Percentiles rank a stretch among this genome's conserved stretches.
These are phyloP conservation scores for Leistus spinibarbis DNA, from an alignment of 2,888 invertebrate species.

Conservation along the genomic window DNA sequence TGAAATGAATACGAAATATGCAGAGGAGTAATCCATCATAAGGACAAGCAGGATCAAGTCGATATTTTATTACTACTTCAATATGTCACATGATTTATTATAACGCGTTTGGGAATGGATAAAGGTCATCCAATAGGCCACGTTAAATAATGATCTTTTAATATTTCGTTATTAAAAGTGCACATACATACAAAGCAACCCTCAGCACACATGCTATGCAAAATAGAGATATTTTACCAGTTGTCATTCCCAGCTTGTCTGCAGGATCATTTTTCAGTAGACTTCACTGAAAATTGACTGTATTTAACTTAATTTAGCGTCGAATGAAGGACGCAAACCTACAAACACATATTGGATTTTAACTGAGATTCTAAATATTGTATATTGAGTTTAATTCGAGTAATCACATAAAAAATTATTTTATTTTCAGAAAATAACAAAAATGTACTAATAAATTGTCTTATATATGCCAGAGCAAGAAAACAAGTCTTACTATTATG, in stretches of 20 bases:
- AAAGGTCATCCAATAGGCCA: conserved; percentile 17
- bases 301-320: neutral
- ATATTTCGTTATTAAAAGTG: conserved; percentile 33
- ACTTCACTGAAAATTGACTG: neutral
- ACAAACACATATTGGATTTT: neutral
- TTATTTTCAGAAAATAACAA: no score
- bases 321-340: neutral
- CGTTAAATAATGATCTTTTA: conserved; percentile 25
- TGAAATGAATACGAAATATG: conserved; percentile 24
- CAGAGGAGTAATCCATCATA: conserved; percentile 21
- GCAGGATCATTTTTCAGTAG: neutral
- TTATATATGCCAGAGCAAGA: no score
- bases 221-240: neutral
- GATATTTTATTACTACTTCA: conserved; percentile 33
- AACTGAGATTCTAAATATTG: neutral
- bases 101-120: neutral
- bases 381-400: no score
- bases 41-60: conserved; percentile 12
- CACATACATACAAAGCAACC: neutral
- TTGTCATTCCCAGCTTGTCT: neutral
- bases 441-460: no score
- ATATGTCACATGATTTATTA: conserved; percentile 38
- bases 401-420: no score
- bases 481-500: no score
- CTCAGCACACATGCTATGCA: neutral